Evolutionary conservation across 2,797 vertebrate species (phyloP).

Genomic region (Manis crassicaudata): DNA sequence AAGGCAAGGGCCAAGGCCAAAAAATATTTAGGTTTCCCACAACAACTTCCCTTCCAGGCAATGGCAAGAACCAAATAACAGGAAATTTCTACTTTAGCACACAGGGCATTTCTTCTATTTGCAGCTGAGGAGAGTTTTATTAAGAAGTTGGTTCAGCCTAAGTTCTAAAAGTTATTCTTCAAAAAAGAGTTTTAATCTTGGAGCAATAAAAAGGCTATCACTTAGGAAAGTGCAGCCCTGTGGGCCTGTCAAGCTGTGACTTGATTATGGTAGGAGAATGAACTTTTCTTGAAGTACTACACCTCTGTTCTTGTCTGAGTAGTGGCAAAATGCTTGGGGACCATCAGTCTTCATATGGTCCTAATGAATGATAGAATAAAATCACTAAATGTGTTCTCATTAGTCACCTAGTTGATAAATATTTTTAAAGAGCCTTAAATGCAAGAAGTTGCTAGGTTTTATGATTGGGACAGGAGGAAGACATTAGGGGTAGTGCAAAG

Average conservation of each 20-base stretch:
- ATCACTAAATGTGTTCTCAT: background rate
- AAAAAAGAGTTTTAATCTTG: background rate
- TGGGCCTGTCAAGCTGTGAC: background rate
- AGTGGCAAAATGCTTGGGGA: background rate
- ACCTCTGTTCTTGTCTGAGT: background rate
- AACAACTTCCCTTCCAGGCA: background rate
- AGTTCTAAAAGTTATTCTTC: background rate
- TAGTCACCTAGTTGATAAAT: background rate
- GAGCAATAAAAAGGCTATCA: background rate
- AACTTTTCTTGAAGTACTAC: background rate
- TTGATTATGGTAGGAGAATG: background rate
- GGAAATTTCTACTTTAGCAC: background rate
- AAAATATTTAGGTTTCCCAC: slow-evolving; percentile 42
- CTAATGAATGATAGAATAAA: slow-evolving; percentile 3
- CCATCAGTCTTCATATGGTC: background rate
- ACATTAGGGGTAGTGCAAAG: background rate
- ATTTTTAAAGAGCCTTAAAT: background rate
- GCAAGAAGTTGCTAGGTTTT: background rate
- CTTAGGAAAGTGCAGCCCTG: background rate
- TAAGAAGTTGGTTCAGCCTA: background rate
- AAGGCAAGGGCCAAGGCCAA: background rate
- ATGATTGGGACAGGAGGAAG: background rate
- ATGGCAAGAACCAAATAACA: slow-evolving; percentile 23
- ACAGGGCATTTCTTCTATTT: background rate
- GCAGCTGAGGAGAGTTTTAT: background rate